phyloP scores from a whole-genome alignment of 2,888 invertebrate genomes.

The Eupithecia centaureata region DNA sequence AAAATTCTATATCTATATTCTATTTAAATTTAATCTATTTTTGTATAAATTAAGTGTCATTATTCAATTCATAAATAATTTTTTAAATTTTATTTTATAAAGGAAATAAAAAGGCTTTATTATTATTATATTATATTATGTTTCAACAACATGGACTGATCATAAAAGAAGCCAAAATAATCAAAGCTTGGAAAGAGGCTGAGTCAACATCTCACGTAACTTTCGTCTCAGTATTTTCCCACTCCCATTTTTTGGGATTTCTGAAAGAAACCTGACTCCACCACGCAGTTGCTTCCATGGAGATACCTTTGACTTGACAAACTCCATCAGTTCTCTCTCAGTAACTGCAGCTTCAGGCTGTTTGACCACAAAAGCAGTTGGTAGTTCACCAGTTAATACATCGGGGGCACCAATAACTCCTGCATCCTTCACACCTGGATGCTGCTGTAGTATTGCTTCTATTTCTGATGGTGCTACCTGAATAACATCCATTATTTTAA shows the following conservation, averaged over 20 bases:
- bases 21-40: too few species aligned
- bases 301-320: conserved; percentile 74
- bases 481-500: neutral
- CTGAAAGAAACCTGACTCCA: conserved; percentile 87
- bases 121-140: too few species aligned
- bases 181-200: conserved; percentile 13
- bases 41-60: too few species aligned
- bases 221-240: conserved; percentile 89
- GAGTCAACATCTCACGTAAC: conserved; percentile 62
- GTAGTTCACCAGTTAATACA: conserved; percentile 62
- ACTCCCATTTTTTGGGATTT: conserved; percentile 88
- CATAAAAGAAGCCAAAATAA: neutral
- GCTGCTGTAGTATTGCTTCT: conserved; percentile 63
- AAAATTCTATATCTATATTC: too few species aligned
- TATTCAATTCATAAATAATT: too few species aligned
- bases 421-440: conserved; percentile 64
- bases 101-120: too few species aligned
- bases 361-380: conserved; percentile 67
- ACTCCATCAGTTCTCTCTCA: conserved; percentile 61
- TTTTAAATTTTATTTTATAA: too few species aligned
- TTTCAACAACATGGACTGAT: too few species aligned
- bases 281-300: conserved; percentile 89
- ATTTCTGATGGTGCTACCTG: conserved; percentile 72
- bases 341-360: conserved; percentile 50
- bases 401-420: conserved; percentile 67